Evolutionary conservation across 1,140 invertebrate genomes (phyloP).

Genomic region (Papilio helenus): DNA sequence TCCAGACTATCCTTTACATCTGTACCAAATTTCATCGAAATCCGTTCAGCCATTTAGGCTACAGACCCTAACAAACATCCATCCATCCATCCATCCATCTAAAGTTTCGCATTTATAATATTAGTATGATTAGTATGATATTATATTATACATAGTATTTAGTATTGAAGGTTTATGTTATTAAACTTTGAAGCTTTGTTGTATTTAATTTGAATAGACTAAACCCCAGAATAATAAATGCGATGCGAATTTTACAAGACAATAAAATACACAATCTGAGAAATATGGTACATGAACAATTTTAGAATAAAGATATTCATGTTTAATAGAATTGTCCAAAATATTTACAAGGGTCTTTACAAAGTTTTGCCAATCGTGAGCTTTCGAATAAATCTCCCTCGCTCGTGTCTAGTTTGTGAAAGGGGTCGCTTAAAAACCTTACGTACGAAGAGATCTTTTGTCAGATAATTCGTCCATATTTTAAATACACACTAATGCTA

Average conservation of each 20-base stretch:
- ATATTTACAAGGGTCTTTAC: conserved; percentile 1
- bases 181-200: not conserved
- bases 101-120: too few species aligned
- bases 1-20: too few species aligned
- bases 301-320: not conserved
- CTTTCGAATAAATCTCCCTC: not conserved
- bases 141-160: too few species aligned
- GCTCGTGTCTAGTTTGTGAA: conserved; percentile 4
- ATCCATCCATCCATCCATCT: too few species aligned
- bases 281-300: not conserved
- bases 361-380: conserved; percentile 7
- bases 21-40: too few species aligned
- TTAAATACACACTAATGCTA: not conserved
- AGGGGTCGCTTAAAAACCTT: conserved; percentile 11
- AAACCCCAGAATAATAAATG: not conserved
- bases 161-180: too few species aligned
- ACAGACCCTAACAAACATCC: too few species aligned
- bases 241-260: not conserved
- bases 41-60: too few species aligned
- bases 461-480: not conserved
- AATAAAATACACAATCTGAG: not conserved
- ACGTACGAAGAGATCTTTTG: conserved; percentile 8
- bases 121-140: too few species aligned
- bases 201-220: not conserved
- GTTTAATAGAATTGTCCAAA: not conserved